These are phyloP conservation scores for Uropetala carovei DNA, from an alignment of 2,888 invertebrate species.

Conservation along the genomic window DNA sequence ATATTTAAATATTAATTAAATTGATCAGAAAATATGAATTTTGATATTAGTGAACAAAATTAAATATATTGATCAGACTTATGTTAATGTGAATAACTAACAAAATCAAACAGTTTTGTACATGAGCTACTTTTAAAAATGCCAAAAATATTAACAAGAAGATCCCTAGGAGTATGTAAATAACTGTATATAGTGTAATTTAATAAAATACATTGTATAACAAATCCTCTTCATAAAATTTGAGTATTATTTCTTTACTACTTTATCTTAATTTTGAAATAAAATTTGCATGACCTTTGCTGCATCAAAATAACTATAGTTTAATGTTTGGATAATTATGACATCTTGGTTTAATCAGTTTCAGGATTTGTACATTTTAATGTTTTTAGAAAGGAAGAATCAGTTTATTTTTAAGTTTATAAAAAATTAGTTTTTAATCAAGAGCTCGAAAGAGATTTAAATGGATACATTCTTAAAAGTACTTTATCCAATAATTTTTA, in stretches of 20 bases:
- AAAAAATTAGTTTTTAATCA: too few relatives aligned
- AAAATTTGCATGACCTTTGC: not conserved
- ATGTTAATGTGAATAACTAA: not conserved
- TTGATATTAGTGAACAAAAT: not conserved
- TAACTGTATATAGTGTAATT: conserved; percentile 27
- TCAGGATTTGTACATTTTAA: too few relatives aligned
- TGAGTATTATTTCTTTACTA: not conserved
- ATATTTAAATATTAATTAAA: not conserved
- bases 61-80: not conserved
- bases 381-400: too few relatives aligned
- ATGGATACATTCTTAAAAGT: too few relatives aligned
- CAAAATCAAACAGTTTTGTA: not conserved
- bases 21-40: not conserved
- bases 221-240: not conserved
- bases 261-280: not conserved
- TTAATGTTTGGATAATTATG: too few relatives aligned
- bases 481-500: too few relatives aligned
- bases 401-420: too few relatives aligned
- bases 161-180: conserved; percentile 18
- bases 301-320: not conserved
- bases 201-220: conserved; percentile 1
- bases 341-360: too few relatives aligned
- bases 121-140: not conserved
- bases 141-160: conserved; percentile 5
- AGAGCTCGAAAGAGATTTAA: too few relatives aligned